Percentiles rank a stretch among this genome's conserved stretches.
phyloP scores from a whole-genome alignment of 1,140 invertebrate species.

The Scaptomyza pallida region DNA sequence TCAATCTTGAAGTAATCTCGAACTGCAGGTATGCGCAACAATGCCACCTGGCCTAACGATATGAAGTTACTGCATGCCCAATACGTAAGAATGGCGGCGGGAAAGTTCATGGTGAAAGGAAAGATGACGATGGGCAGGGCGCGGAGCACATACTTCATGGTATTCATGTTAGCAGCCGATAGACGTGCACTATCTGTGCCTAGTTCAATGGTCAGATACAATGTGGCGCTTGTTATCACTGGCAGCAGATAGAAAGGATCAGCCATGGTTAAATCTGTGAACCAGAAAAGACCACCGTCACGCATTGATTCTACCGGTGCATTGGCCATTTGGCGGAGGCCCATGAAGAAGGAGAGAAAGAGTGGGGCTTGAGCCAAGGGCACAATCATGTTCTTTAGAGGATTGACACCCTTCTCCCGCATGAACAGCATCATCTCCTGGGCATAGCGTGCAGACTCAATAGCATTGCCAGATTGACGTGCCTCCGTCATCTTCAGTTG shows the following conservation, averaged over 20 bases:
- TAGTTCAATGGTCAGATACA: conserved; percentile 92
- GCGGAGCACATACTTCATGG: conserved; percentile 90
- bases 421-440: conserved; percentile 92
- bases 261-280: conserved; percentile 93
- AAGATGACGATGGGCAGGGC: conserved; percentile 92
- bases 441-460: conserved; percentile 89
- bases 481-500: conserved; percentile 94
- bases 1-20: conserved; percentile 92
- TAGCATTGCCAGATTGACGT: conserved; percentile 90
- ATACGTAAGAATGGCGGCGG: conserved; percentile 94
- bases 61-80: conserved; percentile 96
- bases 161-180: conserved; percentile 86
- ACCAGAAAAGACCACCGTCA: conserved; percentile 96
- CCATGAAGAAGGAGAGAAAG: conserved; percentile 96
- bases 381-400: conserved; percentile 91
- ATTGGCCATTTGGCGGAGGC: conserved; percentile 92
- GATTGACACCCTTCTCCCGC: conserved; percentile 92
- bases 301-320: conserved; percentile 94
- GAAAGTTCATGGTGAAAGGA: conserved; percentile 94
- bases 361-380: conserved; percentile 94
- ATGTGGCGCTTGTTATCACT: conserved; percentile 91
- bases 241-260: conserved; percentile 97
- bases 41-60: conserved; percentile 90
- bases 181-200: conserved; percentile 91
- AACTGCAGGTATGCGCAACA: conserved; percentile 91